Evolutionary conservation across 2,888 invertebrate species (phyloP).

Genomic region (Megastigmus dorsalis): DNA sequence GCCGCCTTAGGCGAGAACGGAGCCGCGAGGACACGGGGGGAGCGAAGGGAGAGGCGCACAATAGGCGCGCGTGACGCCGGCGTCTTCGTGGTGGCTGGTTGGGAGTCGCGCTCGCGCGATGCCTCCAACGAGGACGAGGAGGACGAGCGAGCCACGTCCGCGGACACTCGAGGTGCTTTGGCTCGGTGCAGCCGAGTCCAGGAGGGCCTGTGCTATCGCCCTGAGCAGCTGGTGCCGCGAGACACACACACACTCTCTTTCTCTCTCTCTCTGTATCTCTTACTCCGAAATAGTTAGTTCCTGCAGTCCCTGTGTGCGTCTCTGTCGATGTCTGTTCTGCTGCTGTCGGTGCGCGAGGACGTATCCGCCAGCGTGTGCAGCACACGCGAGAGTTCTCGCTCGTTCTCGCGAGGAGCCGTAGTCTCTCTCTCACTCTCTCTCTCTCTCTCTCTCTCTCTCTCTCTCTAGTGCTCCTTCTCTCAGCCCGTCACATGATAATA

Average conservation of each 20-base stretch:
- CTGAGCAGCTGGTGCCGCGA: no score
- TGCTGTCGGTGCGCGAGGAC: no score
- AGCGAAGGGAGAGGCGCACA: background rate
- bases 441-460: slow-evolving; percentile 1
- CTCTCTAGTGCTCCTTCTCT: slow-evolving; percentile 58
- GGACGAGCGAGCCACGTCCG: background rate
- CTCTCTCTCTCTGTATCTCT: slow-evolving; percentile 16
- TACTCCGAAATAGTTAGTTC: no score
- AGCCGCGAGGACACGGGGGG: no score
- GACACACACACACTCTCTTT: background rate
- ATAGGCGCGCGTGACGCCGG: background rate
- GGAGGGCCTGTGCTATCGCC: no score
- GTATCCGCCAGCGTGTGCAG: no score
- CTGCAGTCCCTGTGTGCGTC: no score
- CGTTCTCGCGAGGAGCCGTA: background rate
- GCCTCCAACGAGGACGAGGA: background rate
- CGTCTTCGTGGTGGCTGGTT: slow-evolving; percentile 1
- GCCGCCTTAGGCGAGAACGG: background rate
- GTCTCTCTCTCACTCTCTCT: slow-evolving; percentile 8
- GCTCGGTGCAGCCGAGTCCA: no score
- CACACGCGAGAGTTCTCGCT: no score
- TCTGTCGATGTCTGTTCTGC: no score
- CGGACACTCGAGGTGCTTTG: background rate
- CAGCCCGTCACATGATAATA: slow-evolving; percentile 81
- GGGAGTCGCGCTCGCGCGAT: background rate